Evolutionary conservation across 1,140 invertebrate species (phyloP).

Genomic region (Calephelis nemesis): DNA sequence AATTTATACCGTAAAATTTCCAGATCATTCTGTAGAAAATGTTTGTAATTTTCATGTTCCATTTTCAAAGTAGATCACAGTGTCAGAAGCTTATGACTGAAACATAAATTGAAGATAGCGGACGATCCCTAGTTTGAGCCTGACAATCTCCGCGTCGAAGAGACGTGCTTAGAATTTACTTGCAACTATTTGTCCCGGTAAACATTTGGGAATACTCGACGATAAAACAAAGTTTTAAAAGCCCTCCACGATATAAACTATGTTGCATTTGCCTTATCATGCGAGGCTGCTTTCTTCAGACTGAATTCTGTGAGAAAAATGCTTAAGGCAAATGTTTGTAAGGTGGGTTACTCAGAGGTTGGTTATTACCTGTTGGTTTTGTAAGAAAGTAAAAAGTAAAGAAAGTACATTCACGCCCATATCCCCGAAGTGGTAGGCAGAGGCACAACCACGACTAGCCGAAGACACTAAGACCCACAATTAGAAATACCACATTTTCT

Average conservation of each 20-base stretch:
- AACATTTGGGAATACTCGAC: constrained; percentile 9
- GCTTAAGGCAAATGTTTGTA: no score
- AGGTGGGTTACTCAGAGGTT: no score
- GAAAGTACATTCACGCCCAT: no score
- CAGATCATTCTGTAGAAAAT: not conserved
- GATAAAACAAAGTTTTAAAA: constrained; percentile 3
- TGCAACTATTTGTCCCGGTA: not conserved
- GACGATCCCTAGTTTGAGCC: not conserved
- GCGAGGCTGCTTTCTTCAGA: no score
- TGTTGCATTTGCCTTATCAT: not conserved
- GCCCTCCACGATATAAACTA: not conserved
- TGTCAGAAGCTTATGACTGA: constrained; percentile 8
- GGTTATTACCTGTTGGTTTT: no score
- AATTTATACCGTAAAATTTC: not conserved
- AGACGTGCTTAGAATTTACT: constrained; percentile 5
- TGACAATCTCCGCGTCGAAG: constrained; percentile 4
- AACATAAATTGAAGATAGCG: constrained; percentile 5
- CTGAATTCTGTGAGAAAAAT: no score
- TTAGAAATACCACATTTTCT: no score
- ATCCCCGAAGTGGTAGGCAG: no score
- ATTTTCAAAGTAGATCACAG: constrained; percentile 10
- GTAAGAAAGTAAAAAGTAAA: no score
- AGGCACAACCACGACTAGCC: no score
- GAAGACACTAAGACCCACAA: no score
- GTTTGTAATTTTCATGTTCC: not conserved